Base-by-base conservation (phyloP, 2,797 vertebrate genomes). In the Pipistrellus nathusii region DNA sequence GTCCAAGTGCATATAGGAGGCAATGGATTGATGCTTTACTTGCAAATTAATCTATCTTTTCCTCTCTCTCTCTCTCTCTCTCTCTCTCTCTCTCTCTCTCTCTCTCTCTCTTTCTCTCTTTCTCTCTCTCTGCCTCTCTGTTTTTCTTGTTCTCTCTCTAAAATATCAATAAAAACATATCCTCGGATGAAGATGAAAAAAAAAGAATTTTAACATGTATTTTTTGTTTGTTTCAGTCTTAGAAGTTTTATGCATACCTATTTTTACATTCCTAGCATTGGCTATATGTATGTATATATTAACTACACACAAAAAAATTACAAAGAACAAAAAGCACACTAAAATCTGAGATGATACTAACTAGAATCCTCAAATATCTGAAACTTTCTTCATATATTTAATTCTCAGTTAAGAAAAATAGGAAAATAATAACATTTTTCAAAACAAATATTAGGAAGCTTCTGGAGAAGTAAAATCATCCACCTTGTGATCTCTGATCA, bases 161-260 rank as follows among this genome's bases (percentile, higher is more conserved):
- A 53, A 53, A 55, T 55, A 64, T 30, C 27, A 64, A 17, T 64
- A n/a, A 64, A 64, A 27, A 62, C 14, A 64, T n/a, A 64, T 64
- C 13, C 30, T 64, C 14, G 0, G 30, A n/a, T 64, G 14, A 64
- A 14, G 6, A n/a, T 64, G 6, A 15, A n/a, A 64, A 64, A 35
- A 38, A n/a, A 64, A 30, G 12, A 62, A n/a, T 64, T n/a, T n/a
- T 44, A 48, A 84, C 66, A 76, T 23, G 21, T 25, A 27, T 72
- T 76, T 6, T 41, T 18, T 94, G 93, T 85, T 88, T 14, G 12
- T 69, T 90, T 95, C 21, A 89, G 68, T 53, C 59, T 90, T 76
- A 77, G 17, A 91, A 88, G 30, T 80, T 76, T 92, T 76, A 41
- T 82, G 13, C 3, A 21, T 64, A 51, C 6, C 17, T 30, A 76